Base-by-base conservation (phyloP, 2,797 vertebrate species). In the Spinibarbus caldwelli region DNA sequence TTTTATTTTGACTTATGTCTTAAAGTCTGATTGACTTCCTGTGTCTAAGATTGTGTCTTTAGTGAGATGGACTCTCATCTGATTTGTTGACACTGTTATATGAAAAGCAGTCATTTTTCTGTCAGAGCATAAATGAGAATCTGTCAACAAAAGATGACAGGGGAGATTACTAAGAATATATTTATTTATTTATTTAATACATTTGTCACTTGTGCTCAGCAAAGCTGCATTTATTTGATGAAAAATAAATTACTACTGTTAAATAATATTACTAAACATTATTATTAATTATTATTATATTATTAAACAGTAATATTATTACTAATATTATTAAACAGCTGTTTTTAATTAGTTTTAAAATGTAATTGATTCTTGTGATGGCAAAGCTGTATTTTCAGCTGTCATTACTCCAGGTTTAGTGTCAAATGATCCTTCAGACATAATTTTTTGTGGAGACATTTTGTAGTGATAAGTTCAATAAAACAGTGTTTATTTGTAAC, bases 1-100 rank as follows among this genome's bases (percentile, higher is more conserved):
- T 34, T n/a, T 67, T 47, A 80, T 67, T 80, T 26, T 62, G 57
- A 79, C 57, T 64, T 38, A 57, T 73, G 45, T 23, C 38, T 17
- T 23, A 9, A 31, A 31, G 77, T 47, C 23, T 79, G 77, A 64
- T 79, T 66, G 54, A 29, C 75, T 19, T 59, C n/a, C 54, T 52
- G 72, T 34, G 43, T 47, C 45, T 76, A 76, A 54, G 73, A 76
- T 76, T n/a, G 19, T 41, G 34, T 26, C 34, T 41, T 77, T 38
- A 41, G 75, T 59, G 23, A 9, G 12, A 57, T 38, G 73, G 73
- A 57, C n/a, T 76, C 45, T 76, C 31, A 57, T 57, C 11, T 15
- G 34, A 26, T 59, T 38, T 57, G 21, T 26, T 77, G 34, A 59
- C 17, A 19, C 3, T 26, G 19, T 41, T 59, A 17, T 6, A 6